Conservation (phyloP, 2,797 vertebrate genomes). For the Chaenodraco wilsoni region DNA sequence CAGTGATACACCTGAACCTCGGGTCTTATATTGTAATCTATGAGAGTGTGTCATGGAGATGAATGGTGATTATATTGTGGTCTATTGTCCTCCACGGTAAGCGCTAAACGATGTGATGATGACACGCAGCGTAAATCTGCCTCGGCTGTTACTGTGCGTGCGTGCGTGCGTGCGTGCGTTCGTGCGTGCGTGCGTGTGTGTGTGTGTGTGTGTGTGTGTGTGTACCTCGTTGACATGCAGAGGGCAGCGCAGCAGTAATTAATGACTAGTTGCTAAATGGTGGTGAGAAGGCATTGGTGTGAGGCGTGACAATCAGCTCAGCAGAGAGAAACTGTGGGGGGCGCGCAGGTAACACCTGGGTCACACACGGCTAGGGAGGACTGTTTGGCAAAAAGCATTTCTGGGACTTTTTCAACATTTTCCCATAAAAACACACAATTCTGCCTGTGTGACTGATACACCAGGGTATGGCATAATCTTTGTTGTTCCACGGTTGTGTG, state of each 20-base stretch:
- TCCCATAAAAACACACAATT: constrained; percentile 37
- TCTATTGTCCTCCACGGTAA: constrained; percentile 59
- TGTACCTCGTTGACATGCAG: constrained; percentile 73
- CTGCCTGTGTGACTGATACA: constrained; percentile 3
- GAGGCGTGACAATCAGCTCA: constrained; percentile 71
- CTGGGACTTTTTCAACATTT: constrained; percentile 6
- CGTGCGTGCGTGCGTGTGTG: constrained; percentile 12
- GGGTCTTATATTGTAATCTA: constrained; percentile 55
- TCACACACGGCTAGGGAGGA: constrained; percentile 17
- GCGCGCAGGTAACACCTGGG: constrained; percentile 30
- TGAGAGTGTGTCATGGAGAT: constrained; percentile 59
- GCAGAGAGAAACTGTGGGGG: constrained; percentile 34
- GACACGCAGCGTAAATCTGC: constrained; percentile 68
- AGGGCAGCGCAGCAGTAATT: constrained; percentile 79
- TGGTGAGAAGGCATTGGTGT: constrained; percentile 77
- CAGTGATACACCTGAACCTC: constrained; percentile 54
- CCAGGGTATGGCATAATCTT: not conserved
- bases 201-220: constrained; percentile 12
- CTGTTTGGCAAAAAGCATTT: constrained; percentile 18
- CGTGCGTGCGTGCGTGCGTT: constrained; percentile 13
- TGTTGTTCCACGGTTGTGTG: constrained; percentile 13
- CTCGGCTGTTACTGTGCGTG: too few relatives aligned
- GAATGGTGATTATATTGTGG: constrained; percentile 63
- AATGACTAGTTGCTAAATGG: constrained; percentile 82
- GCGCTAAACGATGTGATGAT: constrained; percentile 69